Evolutionary conservation across 2,888 invertebrate species (phyloP).

Genomic region (Drosophila falleni): DNA sequence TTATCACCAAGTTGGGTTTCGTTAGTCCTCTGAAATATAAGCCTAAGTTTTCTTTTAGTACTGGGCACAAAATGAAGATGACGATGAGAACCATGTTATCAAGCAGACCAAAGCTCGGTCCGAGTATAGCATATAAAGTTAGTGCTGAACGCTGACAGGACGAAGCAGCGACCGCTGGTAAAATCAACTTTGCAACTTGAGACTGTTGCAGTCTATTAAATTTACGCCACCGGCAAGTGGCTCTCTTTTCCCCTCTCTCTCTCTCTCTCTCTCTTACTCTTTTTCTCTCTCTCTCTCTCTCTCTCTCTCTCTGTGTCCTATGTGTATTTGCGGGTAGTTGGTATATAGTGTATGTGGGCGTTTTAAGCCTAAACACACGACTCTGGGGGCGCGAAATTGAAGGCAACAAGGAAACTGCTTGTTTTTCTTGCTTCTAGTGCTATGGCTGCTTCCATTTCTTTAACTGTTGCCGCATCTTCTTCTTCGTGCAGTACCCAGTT

Average conservation of each 20-base stretch:
- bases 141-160: neutral
- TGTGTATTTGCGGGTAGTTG: constrained; percentile 31
- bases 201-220: constrained; percentile 78
- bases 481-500: constrained; percentile 67
- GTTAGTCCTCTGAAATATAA: neutral
- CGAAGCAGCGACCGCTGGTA: constrained; percentile 40
- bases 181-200: constrained; percentile 79
- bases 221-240: constrained; percentile 69
- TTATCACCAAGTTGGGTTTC: no score
- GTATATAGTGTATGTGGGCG: constrained; percentile 20
- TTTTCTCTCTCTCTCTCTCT: neutral
- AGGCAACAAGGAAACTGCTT: constrained; percentile 32
- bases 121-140: neutral
- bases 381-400: constrained; percentile 20
- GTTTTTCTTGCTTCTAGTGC: constrained; percentile 33
- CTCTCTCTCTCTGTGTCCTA: neutral
- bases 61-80: constrained; percentile 2
- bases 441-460: neutral
- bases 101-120: neutral
- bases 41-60: neutral
- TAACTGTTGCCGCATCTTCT: constrained; percentile 23
- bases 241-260: neutral
- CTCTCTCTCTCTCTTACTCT: neutral
- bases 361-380: constrained; percentile 67
- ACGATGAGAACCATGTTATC: neutral